phyloP scores from a whole-genome alignment of 2,888 invertebrate genomes.

The Nasonia oneida region DNA sequence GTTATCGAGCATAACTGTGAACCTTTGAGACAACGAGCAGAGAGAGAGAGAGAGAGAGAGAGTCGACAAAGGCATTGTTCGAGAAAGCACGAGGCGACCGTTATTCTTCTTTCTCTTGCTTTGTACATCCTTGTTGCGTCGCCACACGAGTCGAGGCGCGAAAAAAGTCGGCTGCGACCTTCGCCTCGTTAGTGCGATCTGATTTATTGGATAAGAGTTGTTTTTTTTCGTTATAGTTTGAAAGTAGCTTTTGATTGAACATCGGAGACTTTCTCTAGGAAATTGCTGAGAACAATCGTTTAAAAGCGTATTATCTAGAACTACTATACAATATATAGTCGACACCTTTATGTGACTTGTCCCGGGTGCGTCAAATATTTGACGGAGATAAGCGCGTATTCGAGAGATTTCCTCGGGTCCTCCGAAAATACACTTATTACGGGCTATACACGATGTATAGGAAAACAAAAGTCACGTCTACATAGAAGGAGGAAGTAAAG shows the following conservation, averaged over 20 bases:
- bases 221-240: neutral
- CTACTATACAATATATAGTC: neutral
- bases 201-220: neutral
- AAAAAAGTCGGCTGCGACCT: neutral
- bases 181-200: neutral
- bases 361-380: constrained; percentile 7
- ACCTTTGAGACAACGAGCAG: neutral
- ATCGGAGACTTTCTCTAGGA: neutral
- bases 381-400: neutral
- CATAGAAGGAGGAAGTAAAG: constrained; percentile 48
- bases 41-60: neutral
- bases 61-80: constrained; percentile 25
- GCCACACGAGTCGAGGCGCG: neutral
- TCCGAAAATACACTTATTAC: too few species aligned
- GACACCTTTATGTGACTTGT: neutral
- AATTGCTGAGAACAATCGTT: neutral
- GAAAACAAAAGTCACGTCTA: neutral
- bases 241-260: neutral
- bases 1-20: neutral
- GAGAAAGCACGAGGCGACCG: neutral
- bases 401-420: neutral
- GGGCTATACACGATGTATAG: neutral
- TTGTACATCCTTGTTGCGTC: neutral
- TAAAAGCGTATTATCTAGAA: neutral
- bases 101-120: neutral